These are phyloP conservation scores for Branchinecta lindahli DNA, from an alignment of 1,140 invertebrate genomes.

Conservation along the genomic window DNA sequence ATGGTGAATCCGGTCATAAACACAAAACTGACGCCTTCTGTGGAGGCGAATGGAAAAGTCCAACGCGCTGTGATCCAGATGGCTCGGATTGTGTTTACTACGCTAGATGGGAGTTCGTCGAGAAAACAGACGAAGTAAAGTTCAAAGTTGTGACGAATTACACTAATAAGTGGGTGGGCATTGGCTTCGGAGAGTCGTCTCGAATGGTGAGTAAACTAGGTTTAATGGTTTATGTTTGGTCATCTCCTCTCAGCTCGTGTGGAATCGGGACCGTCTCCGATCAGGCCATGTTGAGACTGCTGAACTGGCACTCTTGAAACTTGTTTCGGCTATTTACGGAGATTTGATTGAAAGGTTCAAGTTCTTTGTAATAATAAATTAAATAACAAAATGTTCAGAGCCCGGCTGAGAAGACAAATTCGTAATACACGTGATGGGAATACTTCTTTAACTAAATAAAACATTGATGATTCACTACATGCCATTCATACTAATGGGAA, in stretches of 20 bases:
- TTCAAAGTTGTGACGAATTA: slow-evolving; percentile 74
- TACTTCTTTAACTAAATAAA: no score
- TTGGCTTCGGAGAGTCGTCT: slow-evolving; percentile 72
- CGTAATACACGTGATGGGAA: no score
- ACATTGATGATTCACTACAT: no score
- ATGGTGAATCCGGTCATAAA: neutral
- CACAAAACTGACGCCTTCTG: slow-evolving; percentile 33
- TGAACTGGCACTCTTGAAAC: no score
- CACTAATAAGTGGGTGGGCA: slow-evolving; percentile 76
- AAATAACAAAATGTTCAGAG: no score
- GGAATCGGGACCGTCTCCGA: no score
- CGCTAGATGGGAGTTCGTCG: slow-evolving; percentile 66
- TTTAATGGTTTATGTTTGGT: slow-evolving; percentile 20
- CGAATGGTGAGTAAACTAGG: slow-evolving; percentile 49
- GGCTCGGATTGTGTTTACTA: slow-evolving; percentile 62
- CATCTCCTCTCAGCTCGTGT: neutral
- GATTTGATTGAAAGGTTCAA: no score
- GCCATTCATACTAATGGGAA: no score
- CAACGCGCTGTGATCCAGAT: slow-evolving; percentile 46
- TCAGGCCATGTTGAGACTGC: no score
- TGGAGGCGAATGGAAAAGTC: slow-evolving; percentile 59
- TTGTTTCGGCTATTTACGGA: no score
- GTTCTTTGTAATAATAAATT: no score
- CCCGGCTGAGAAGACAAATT: no score
- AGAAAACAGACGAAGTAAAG: slow-evolving; percentile 54